Evolutionary conservation across 2,888 invertebrate genomes (phyloP).

Genomic region (Tyria jacobaeae): DNA sequence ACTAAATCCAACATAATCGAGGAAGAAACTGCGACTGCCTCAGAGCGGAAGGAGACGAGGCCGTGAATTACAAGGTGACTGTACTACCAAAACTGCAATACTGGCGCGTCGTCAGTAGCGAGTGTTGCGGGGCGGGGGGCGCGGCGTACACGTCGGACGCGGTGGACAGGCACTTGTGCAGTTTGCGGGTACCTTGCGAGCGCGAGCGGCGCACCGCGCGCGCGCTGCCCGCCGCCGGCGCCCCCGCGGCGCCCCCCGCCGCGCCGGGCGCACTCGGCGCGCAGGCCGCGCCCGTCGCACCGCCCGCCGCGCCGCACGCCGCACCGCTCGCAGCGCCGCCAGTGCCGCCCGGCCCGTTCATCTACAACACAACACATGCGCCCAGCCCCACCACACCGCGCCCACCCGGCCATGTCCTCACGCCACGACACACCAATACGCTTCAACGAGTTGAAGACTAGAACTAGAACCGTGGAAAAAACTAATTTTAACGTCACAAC

Average conservation of each 20-base stretch:
- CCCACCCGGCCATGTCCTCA: no score
- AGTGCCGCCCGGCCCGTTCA: constrained; percentile 18
- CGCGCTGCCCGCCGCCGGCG: constrained; percentile 57
- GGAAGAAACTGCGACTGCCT: constrained; percentile 83
- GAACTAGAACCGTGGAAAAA: no score
- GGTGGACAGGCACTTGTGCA: constrained; percentile 96
- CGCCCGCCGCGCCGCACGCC: constrained; percentile 44
- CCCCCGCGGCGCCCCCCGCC: constrained; percentile 79
- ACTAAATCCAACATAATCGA: constrained; percentile 45
- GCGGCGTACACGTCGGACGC: constrained; percentile 92
- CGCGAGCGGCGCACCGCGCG: constrained; percentile 92
- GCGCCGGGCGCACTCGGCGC: constrained; percentile 82
- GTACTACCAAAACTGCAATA: constrained; percentile 98
- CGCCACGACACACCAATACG: no score
- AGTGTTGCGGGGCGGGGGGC: constrained; percentile 88
- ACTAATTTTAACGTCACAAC: no score
- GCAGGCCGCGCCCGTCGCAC: constrained; percentile 66
- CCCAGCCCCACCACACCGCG: constrained; percentile 1
- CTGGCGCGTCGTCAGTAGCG: constrained; percentile 94
- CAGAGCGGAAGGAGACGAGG: constrained; percentile 75
- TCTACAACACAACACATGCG: constrained; percentile 8
- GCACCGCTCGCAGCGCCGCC: constrained; percentile 32
- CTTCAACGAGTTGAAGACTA: no score
- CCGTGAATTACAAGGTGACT: constrained; percentile 87
- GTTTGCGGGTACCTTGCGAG: constrained; percentile 98